Conservation (phyloP, 23 tunicate genomes). For the Phallusia fumigata region DNA sequence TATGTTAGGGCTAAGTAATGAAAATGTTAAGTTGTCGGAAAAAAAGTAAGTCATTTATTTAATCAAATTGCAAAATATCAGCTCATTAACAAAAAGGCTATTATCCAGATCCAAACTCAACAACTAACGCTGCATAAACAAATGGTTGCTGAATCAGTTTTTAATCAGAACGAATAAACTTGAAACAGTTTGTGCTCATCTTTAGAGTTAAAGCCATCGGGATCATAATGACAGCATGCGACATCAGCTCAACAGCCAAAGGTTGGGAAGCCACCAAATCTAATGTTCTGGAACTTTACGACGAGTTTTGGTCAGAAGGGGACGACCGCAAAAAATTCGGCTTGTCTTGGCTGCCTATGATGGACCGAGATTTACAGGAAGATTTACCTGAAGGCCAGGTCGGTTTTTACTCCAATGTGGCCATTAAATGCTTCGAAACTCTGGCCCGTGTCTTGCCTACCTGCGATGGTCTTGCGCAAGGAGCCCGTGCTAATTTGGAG, state of each 20-base stretch:
- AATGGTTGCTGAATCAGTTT: too few species aligned
- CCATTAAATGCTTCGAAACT: slow-evolving; percentile 63
- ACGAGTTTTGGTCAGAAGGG: slow-evolving; percentile 85
- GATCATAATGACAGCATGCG: slow-evolving; percentile 74
- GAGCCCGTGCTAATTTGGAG: slow-evolving; percentile 57
- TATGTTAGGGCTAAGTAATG: too few species aligned
- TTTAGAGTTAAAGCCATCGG: slow-evolving; percentile 34
- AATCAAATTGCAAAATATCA: too few species aligned
- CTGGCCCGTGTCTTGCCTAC: slow-evolving; percentile 62
- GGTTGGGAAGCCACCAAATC: slow-evolving; percentile 50
- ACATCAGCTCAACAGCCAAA: slow-evolving; percentile 70
- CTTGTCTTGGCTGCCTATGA: slow-evolving; percentile 46
- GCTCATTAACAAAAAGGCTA: too few species aligned
- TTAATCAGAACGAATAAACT: too few species aligned
- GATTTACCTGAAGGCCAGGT: slow-evolving; percentile 70
- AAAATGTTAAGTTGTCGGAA: too few species aligned
- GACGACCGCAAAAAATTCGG: slow-evolving; percentile 56
- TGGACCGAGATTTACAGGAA: slow-evolving; percentile 59
- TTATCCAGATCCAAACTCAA: too few species aligned
- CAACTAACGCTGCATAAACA: too few species aligned
- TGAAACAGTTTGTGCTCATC: too few species aligned
- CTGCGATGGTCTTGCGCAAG: slow-evolving; percentile 42
- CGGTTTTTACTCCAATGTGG: slow-evolving; percentile 73
- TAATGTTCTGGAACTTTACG: slow-evolving; percentile 51
- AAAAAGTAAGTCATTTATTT: too few species aligned